phyloP scores from a whole-genome alignment of 2,797 vertebrate species.

The Mus minutoides region DNA sequence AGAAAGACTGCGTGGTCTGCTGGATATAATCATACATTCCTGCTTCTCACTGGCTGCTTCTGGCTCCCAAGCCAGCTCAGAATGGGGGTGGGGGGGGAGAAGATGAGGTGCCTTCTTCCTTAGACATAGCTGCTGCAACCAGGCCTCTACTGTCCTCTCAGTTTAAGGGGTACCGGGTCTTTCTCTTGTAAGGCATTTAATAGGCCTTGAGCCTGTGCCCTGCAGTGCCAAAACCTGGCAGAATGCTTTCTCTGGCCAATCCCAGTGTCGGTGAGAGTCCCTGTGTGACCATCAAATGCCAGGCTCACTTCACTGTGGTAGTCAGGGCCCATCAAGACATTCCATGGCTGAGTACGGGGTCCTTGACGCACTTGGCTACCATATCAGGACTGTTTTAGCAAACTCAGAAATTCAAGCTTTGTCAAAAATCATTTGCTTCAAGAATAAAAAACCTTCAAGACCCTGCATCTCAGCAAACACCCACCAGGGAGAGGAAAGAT shows the following conservation, averaged over 20 bases:
- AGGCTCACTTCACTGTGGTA: neutral
- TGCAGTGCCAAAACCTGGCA: neutral
- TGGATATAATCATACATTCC: neutral
- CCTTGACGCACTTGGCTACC: neutral
- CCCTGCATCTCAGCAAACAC: neutral
- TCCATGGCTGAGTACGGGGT: neutral
- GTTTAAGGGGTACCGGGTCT: neutral
- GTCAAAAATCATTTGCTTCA: neutral
- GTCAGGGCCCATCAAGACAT: neutral
- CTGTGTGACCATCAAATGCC: neutral
- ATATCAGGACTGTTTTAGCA: neutral
- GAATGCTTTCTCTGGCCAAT: neutral
- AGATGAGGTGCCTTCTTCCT: neutral
- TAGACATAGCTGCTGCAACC: neutral
- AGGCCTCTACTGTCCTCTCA: neutral
- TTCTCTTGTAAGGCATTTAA: neutral
- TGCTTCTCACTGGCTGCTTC: neutral
- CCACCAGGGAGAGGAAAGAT: neutral
- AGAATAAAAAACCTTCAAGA: neutral
- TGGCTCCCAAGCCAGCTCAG: neutral
- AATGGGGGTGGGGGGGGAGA: neutral
- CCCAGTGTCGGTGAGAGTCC: neutral
- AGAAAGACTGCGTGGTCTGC: neutral
- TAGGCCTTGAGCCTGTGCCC: neutral
- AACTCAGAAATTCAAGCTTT: neutral